Evolutionary conservation across 2,797 vertebrate species (phyloP).

Genomic region (Synanceia verrucosa): DNA sequence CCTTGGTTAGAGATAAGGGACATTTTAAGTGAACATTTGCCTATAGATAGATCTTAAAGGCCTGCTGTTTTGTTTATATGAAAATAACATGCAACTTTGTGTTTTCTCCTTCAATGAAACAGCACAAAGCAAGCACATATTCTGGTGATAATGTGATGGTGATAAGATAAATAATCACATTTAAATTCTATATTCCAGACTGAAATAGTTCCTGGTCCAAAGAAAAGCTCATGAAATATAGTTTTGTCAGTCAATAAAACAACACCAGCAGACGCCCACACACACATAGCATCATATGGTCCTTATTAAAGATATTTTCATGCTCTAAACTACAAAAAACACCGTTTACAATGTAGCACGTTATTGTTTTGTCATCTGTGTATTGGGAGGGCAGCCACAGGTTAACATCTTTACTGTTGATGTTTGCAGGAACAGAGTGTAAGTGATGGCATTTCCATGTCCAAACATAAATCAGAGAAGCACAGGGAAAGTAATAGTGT

Average conservation of each 20-base stretch:
- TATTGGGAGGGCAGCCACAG: not conserved
- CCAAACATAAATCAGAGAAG: slow-evolving; percentile 14
- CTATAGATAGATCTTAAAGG: slow-evolving; percentile 5
- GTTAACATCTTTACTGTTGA: slow-evolving; percentile 53
- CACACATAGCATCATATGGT: not conserved
- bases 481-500: not conserved
- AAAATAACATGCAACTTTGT: slow-evolving; percentile 7
- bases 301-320: slow-evolving; percentile 19
- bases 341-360: not conserved
- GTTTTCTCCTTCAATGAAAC: not conserved
- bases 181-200: not conserved
- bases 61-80: slow-evolving; percentile 1
- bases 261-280: not conserved
- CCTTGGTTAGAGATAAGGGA: slow-evolving; percentile 65
- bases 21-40: slow-evolving; percentile 13
- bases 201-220: not conserved
- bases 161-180: not conserved
- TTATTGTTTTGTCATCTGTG: slow-evolving; percentile 37
- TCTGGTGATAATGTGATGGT: not conserved
- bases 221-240: not conserved
- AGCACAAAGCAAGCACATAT: not conserved
- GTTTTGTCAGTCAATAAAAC: not conserved
- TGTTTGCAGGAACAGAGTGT: slow-evolving; percentile 37
- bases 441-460: not conserved
- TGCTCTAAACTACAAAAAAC: not conserved